These are phyloP conservation scores for Rhyacophila evoluta DNA, from an alignment of 2,888 invertebrate species.

Conservation along the genomic window DNA sequence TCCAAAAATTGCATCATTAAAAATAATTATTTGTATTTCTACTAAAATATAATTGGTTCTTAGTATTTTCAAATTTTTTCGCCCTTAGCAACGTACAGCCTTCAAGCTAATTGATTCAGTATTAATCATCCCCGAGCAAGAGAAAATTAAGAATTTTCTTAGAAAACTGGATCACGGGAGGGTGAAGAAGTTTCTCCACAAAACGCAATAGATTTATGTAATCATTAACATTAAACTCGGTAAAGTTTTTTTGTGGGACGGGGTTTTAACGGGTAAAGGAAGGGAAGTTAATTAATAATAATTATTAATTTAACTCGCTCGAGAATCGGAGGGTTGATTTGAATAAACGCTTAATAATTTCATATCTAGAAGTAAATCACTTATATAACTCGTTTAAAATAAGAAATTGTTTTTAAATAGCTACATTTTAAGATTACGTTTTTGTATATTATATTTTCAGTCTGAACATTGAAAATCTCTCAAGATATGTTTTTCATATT, in stretches of 20 bases:
- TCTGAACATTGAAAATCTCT: no score
- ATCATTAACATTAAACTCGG: constrained; percentile 13
- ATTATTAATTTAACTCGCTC: background rate
- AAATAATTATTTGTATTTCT: background rate
- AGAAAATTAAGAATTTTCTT: background rate
- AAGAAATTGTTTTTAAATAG: no score
- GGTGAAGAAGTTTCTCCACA: background rate
- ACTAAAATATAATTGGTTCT: background rate
- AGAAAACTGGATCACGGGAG: no score
- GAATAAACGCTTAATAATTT: no score
- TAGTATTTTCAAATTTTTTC: background rate
- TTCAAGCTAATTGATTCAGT: constrained; percentile 3
- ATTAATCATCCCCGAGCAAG: background rate
- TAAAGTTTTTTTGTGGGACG: background rate
- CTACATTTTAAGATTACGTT: no score
- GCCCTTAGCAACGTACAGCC: background rate
- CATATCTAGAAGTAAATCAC: no score
- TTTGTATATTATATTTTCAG: no score
- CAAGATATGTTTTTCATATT: no score
- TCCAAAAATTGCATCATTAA: no score
- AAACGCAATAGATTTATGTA: constrained; percentile 9
- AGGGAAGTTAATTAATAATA: constrained; percentile 5
- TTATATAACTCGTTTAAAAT: no score
- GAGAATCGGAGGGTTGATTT: background rate
- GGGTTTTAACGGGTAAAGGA: background rate